Evolutionary conservation across 2,888 invertebrate genomes (phyloP), one percentile per base, ranked within the genome.

Genomic region (Ecliptopera silaceata): DNA sequence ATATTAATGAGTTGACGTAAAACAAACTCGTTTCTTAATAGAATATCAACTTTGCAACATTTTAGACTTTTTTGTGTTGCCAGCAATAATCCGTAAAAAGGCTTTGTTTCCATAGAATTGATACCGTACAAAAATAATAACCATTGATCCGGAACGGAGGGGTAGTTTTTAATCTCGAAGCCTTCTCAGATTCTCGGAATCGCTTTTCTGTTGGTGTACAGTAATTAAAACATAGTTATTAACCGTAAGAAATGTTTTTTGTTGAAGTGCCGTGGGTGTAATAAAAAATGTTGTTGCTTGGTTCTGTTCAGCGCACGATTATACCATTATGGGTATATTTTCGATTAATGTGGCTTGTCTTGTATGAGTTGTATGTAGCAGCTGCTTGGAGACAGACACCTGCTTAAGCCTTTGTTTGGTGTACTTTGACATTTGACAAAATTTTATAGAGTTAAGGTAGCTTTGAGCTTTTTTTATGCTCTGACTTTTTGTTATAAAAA

Each of bases 401-500:
- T 87, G 87, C 86, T 71, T 66, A 45, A 63, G 36, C 15, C 72
- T 66, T 68, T 63, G 74, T 74, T 68, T 54, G 70, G 66, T 77
- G 81, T 79, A 82, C 82, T 83, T 77, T 87, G 88, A 85, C 89
- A 88, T 89, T 88, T 82, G 68, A 64, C 69, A 64, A 70, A 66
- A 59, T 64, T 61, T 52, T 63, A 71, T 66, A 50, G 54, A 64
- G 46, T 59, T 59, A 39, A 65, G 59, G 66, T n/a, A 15, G 15
- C 42, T 8, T 53, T 48, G 11, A 39, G 66, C 66, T 69, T 72
- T 72, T 52, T 38, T 20, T 42, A 1, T 36, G n/a, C n/a, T n/a
- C n/a, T 15, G 1, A 32, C 1, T 32, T 32, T 12, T 3, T n/a
- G n/a, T n/a, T n/a, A n/a, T n/a, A n/a, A n/a, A n/a, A n/a, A n/a